A percentile compares a stretch with the other conserved stretches of the same genome.
Conservation (phyloP, 2,888 invertebrate genomes). For the Eumacrocentrus americanus region DNA sequence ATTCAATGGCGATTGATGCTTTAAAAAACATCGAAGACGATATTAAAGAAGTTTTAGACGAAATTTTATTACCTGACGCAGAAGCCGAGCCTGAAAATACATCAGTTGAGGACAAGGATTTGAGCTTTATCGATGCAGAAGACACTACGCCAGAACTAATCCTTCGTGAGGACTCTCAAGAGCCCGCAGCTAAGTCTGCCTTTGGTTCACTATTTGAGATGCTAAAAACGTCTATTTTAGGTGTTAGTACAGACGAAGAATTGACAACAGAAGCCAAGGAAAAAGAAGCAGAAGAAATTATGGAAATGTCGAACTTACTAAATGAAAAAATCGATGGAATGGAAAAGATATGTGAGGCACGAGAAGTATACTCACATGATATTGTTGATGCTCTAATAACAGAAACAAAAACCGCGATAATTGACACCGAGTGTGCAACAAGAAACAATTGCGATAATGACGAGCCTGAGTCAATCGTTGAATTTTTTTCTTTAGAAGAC, state of each 20-base stretch:
- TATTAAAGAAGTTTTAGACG: background rate
- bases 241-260: background rate
- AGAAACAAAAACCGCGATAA: no score
- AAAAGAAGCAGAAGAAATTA: background rate
- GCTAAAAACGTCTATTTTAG: conserved; percentile 14
- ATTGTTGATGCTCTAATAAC: no score
- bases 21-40: no score
- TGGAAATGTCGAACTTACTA: background rate
- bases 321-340: background rate
- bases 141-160: background rate
- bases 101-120: background rate
- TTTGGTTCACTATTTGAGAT: conserved; percentile 5
- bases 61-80: background rate
- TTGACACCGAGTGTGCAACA: no score
- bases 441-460: no score
- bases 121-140: background rate
- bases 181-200: background rate
- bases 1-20: no score
- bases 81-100: background rate
- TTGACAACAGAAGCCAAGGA: background rate
- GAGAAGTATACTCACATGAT: no score
- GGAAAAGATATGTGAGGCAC: no score
- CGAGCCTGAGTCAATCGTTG: no score
- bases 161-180: background rate
- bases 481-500: no score